Evolutionary conservation across 2,888 invertebrate genomes (phyloP), one percentile per base, ranked within the genome.

Genomic region (Spicauda simplicius): DNA sequence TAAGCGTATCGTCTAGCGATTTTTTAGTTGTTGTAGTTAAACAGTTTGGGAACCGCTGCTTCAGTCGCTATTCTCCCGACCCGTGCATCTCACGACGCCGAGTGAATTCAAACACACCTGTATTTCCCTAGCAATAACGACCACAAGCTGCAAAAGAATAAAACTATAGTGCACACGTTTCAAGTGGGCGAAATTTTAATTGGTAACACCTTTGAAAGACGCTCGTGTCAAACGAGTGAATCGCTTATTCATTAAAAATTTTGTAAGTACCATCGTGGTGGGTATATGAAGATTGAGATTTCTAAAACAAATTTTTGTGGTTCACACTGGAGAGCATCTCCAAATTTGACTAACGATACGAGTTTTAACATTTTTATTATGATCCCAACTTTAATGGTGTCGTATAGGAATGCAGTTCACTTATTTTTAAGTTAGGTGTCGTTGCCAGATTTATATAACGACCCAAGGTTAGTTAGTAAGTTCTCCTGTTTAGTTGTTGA

Each of bases 181-280:
- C 8, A 25, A 58, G 58, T 64, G 41, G 57, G 57, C 58, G 33
- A 64, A 64, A 64, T 64, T 64, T 64, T 65, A 65, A 65, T 65
- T 65, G 64, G 64, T 65, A 54, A 65, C 53, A 59, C 65, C 65
- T 54, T 54, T 65, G 45, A 59, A 64, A 52, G 48, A 14, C 57
- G 25, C 5, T 5, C 2, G 50, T 10, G 56, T 50, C 58, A 60
- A 50, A 25, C 25, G 33, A 7, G 41, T 59, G 59, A 53, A 65
- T 59, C 19, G 45, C n/a, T 20, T 41, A 41, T 58, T 54, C 65
- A 65, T 65, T 65, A 65, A 65, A 64, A 64, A 30, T 33, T 18
- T 60, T 25, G 60, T 41, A 53, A 50, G 59, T 48, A 20, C 48
- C 57, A 2, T 52, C 64, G 25, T 59, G n/a, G 25, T 12, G 7